Evolutionary conservation across 2,797 vertebrate species (phyloP), one percentile per base, ranked within the genome.

Genomic region (Ceryle rudis): DNA sequence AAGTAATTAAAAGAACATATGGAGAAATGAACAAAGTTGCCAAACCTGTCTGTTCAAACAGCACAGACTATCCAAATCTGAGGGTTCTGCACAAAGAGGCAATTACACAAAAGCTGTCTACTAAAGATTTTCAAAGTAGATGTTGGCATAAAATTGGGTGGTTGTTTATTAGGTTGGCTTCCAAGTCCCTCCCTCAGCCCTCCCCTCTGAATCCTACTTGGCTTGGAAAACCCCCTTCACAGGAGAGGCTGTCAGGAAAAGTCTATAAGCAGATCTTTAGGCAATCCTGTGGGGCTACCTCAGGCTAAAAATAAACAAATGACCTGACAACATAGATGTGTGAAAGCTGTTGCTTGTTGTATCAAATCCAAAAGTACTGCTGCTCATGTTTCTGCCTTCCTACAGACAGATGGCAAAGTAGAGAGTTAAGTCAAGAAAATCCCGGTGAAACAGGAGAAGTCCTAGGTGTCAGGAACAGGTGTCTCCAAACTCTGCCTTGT

Each of bases 231-330:
- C 17, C 86, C 90, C 81, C 55, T 84, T 70, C 64, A 66, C 13
- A 66, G 66, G 13, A 90, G 31, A 62, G 16, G 51, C 77, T 61
- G 81, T 84, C 70, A 92, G 31, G 52, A 88, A 62, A 39, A 90
- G 66, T 25, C 73, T 90, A 31, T 67, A 66, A 81, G 77, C 44
- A 90, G 65, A 80, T 22, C 54, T 79, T 67, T 4, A 55, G 44
- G 85, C 82, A 94, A 85, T 58, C 80, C 82, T 23, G 42, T 75
- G 58, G 66, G 83, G 39, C 73, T 89, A 69, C 91, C 87, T 90
- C 66, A 42, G 73, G 51, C 70, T 95, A 86, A 96, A 95, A 95
- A 94, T 95, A 96, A 86, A 66, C 7, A 23, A 83, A 47, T 79
- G 85, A 86, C 80, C 55, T 74, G 81, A 86, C 75, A 82, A 33